Percentiles rank a stretch among this genome's conserved stretches.
Evolutionary conservation across 2,797 vertebrate genomes (phyloP).

Genomic region (Cheirogaleus major): DNA sequence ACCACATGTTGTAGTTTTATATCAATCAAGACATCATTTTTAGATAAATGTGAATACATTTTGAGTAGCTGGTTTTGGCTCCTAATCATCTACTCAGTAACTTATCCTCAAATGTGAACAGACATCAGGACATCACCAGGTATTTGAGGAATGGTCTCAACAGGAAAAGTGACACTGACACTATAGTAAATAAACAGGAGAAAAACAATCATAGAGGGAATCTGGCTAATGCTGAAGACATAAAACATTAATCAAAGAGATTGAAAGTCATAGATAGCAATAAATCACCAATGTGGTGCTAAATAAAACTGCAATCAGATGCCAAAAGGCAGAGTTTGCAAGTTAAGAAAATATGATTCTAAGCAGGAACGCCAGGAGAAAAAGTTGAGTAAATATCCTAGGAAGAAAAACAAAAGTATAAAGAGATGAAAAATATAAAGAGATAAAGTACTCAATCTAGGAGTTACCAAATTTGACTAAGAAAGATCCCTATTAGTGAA

Average conservation of each 20-base stretch:
- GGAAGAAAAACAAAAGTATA: background rate
- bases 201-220: background rate
- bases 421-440: background rate
- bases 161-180: background rate
- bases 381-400: background rate
- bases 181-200: background rate
- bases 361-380: background rate
- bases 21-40: slow-evolving; percentile 88
- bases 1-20: slow-evolving; percentile 90
- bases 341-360: background rate
- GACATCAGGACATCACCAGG: background rate
- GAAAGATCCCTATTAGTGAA: background rate
- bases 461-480: background rate
- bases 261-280: no score
- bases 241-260: background rate
- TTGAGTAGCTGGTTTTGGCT: slow-evolving; percentile 93
- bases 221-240: background rate
- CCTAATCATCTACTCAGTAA: background rate
- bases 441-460: background rate
- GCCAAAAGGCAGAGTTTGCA: background rate
- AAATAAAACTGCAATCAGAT: background rate
- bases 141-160: background rate
- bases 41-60: slow-evolving; percentile 90
- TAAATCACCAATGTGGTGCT: background rate
- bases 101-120: background rate